A percentile compares a stretch with the other conserved stretches of the same genome.
These are phyloP conservation scores for Aplysina aerophoba DNA, from an alignment of 37 sponge, comb jelly and placozoan genomes.

Conservation along the genomic window DNA sequence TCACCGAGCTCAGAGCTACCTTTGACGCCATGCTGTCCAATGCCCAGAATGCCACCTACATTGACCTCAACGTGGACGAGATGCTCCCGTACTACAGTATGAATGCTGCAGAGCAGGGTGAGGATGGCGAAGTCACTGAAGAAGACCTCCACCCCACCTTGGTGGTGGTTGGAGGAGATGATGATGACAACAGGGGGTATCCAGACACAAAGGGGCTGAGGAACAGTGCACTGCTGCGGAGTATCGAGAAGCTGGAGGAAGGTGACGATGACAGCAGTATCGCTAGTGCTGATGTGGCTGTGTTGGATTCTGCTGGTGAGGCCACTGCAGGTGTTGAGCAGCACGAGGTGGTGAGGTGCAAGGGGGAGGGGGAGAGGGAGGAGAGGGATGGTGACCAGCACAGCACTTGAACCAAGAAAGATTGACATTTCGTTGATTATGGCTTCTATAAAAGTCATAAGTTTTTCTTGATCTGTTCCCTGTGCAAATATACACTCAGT, in stretches of 20 bases:
- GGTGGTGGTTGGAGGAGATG: not conserved
- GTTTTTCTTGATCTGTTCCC: too few relatives aligned
- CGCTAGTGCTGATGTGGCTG: not conserved
- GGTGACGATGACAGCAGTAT: not conserved
- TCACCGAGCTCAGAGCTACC: conserved; percentile 19
- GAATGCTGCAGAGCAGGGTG: conserved; percentile 8
- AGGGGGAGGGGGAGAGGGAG: too few relatives aligned
- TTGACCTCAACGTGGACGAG: conserved; percentile 45
- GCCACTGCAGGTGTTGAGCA: too few relatives aligned
- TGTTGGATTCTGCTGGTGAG: too few relatives aligned
- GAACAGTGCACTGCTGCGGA: not conserved
- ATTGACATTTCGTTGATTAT: too few relatives aligned
- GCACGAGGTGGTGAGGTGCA: too few relatives aligned
- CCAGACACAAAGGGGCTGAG: not conserved
- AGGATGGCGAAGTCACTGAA: not conserved
- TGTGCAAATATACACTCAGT: too few relatives aligned
- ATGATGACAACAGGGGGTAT: not conserved
- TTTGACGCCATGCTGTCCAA: conserved; percentile 13
- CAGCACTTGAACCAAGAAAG: too few relatives aligned
- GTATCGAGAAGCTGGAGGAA: not conserved
- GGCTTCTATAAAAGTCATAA: too few relatives aligned
- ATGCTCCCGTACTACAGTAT: conserved; percentile 25
- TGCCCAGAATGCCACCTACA: conserved; percentile 41
- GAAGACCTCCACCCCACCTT: not conserved
- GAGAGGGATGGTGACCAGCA: too few relatives aligned